Evolutionary conservation across 2,888 invertebrate genomes (phyloP).

Genomic region (Pammene fasciana): DNA sequence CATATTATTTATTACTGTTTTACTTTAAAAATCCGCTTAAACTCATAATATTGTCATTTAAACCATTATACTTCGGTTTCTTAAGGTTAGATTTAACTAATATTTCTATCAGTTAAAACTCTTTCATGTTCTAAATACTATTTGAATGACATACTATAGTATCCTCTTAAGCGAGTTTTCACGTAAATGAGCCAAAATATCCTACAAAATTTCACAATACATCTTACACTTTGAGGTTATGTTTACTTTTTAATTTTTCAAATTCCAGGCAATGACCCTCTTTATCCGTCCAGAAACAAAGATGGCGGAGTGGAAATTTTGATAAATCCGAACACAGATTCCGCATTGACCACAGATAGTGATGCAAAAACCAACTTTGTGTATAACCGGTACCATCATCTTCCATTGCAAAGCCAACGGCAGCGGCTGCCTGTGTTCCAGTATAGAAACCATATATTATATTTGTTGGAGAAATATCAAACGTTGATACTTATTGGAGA

Average conservation of each 20-base stretch:
- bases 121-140: too few relatives aligned
- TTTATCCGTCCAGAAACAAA: conserved; percentile 72
- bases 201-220: background rate
- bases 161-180: too few relatives aligned
- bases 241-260: conserved; percentile 38
- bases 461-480: conserved; percentile 93
- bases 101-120: too few relatives aligned
- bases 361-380: conserved; percentile 88
- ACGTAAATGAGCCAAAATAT: too few relatives aligned
- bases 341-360: conserved; percentile 78
- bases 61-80: too few relatives aligned
- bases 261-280: conserved; percentile 55
- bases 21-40: background rate
- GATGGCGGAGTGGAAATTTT: conserved; percentile 70
- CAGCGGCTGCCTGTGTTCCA: conserved; percentile 94
- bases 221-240: conserved; percentile 21
- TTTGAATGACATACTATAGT: too few relatives aligned
- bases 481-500: conserved; percentile 95
- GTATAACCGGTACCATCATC: conserved; percentile 92
- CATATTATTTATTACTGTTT: background rate
- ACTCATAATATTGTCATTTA: too few relatives aligned
- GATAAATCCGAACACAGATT: conserved; percentile 68
- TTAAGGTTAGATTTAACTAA: too few relatives aligned
- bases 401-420: conserved; percentile 92
- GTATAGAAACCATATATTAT: conserved; percentile 93